Evolutionary conservation across 92 coral and sea anemone genomes (phyloP), one percentile per base, ranked within the genome.

Genomic region (Zoanthus sansibaricus): DNA sequence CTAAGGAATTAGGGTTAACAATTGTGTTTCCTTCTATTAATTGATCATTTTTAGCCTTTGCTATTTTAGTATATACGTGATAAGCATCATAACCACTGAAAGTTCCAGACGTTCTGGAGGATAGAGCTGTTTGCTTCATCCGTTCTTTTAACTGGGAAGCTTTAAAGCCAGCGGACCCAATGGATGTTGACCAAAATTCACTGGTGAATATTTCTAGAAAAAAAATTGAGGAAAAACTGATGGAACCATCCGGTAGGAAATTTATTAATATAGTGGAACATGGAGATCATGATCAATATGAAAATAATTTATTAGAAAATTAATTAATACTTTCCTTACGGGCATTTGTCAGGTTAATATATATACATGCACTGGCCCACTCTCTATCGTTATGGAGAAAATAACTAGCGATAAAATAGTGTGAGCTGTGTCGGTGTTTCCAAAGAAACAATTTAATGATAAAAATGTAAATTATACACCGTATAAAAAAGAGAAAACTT

Each of bases 21-120:
- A 87, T 91, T 44, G 64, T 86, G 6, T 87, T 62, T 1, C 93
- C 87, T 51, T 91, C 85, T 55, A 91, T 87, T 18, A 87, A 80
- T 74, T 87, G 89, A 32, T 87, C 86, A 4, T 55, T 77, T 44
- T 73, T 73, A n/a, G 55, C 46, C 31, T 44, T 74, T 10, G 25
- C 83, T 59, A 76, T 86, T 69, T 62, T 59, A 2, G 76, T 86
- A 59, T 71, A 56, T 6, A 86, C 25, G 75, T 87, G 90, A 71
- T 77, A 78, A 7, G 45, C 48, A 56, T 85, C 76, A 44, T 90
- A 90, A 0, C 69, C 61, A 11, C 48, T 51, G 0, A 64, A 20
- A 21, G 92, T 90, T 15, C 70, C 92, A 12, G 82, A 67, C 72
- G 90, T 84, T 78, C 92, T 90, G 13, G 90, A 78, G 0, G 83